Base-by-base conservation (phyloP, 1,140 invertebrate genomes). In the Dinoponera quadriceps region DNA sequence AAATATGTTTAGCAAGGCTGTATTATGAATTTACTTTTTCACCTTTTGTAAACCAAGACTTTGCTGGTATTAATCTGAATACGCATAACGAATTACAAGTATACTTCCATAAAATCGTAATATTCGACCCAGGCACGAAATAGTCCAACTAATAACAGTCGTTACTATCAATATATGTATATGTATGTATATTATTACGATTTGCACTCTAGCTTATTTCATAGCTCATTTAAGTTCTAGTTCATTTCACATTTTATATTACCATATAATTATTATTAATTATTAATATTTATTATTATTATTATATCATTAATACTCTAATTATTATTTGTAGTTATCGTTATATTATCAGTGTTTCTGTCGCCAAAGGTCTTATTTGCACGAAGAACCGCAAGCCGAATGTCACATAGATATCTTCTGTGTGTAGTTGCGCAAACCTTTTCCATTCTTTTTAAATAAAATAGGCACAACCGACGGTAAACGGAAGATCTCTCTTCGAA, bases 111-210 rank as follows among this genome's bases (percentile, higher is more conserved):
- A 49, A 73, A 13, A 63, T 20, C 60, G 62, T 83, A 80, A 86
- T 87, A 49, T 73, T 78, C 65, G 66, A 89, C 86, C 78, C 69
- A 90, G 89, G 89, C 89, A 90, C 89, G 89, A 89, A 88, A 86
- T 82, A 89, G 86, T 88, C 59, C 78, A 89, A 81, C 82, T 86
- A 90, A 90, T 63, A 83, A 75, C 73, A 87, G 82, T 88, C 74
- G 82, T 84, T 83, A 77, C 65, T 85, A 87, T 85, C 62, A 60
- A 27, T 85, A 74, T 83, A 68, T 44, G 38, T 78, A 63, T 85
- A 71, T 77, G 29, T 44, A 59, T 83, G 78, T 62, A 81, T 83
- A 83, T 75, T 29, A 81, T 89, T 89, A 84, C 27, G 60, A 85
- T 85, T 89, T 89, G 80, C 74, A 87, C 83, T 85, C 83, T 78